Evolutionary conservation across 2,888 invertebrate species (phyloP).

Genomic region (Nephrotoma guestfalica): DNA sequence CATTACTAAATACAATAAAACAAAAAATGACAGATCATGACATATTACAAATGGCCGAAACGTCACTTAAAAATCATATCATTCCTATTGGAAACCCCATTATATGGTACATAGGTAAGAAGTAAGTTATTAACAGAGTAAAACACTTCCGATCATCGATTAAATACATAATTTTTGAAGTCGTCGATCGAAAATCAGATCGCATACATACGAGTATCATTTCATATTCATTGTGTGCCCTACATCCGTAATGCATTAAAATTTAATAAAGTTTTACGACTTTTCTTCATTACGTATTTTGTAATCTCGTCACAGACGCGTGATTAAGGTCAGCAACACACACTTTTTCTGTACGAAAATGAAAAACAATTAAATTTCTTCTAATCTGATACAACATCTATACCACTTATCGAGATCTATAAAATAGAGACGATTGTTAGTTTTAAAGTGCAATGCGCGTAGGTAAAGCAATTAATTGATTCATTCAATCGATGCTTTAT

Average conservation of each 20-base stretch:
- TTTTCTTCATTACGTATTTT: not conserved
- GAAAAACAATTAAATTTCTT: not conserved
- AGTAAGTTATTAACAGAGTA: too few relatives aligned
- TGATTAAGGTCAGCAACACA: not conserved
- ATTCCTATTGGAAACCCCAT: too few relatives aligned
- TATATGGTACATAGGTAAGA: too few relatives aligned
- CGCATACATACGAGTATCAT: too few relatives aligned
- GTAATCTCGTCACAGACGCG: not conserved
- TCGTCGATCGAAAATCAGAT: too few relatives aligned
- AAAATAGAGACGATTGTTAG: not conserved
- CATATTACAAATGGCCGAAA: too few relatives aligned
- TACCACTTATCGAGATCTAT: too few relatives aligned
- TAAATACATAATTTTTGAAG: too few relatives aligned
- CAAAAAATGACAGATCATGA: too few relatives aligned
- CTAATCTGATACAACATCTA: not conserved
- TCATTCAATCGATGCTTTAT: not conserved
- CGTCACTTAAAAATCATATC: too few relatives aligned
- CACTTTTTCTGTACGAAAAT: not conserved
- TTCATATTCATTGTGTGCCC: not conserved
- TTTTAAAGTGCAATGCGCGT: not conserved
- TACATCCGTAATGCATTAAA: not conserved
- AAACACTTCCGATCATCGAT: too few relatives aligned
- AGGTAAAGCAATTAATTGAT: not conserved
- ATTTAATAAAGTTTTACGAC: not conserved
- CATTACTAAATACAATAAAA: too few relatives aligned